Base-by-base conservation (phyloP, 2,113 vertebrate genomes). In the Pedetes capensis region DNA sequence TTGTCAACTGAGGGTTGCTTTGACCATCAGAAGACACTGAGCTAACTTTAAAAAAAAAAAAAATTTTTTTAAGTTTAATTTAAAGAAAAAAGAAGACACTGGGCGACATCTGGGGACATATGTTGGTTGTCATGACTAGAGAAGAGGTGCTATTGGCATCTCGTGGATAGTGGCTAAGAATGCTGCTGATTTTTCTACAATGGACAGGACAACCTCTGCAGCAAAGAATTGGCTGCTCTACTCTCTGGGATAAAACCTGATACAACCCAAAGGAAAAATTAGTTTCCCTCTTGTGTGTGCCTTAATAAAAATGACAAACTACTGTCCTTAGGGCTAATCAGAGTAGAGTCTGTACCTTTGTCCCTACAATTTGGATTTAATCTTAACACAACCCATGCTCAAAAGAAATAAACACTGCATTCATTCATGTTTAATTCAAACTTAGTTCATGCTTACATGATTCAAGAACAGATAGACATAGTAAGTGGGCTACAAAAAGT, bases 241-340 rank as follows among this genome's bases (percentile, higher is more conserved):
- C 47, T 12, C 37, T 17, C 55, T 64, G 8, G 51, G 57, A 64
- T 34, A 88, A 53, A 93, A 85, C 5, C 23, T 61, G 47, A 80
- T 42, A 69, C 29, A 79, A 51, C 71, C 51, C 2, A 12, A 63
- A 85, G 25, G 49, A 66, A 64, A 93, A 6, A 53, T 53, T 27
- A 87, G 53, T 44, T 74, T 87, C 29, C 37, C 34, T 34, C 76
- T 79, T 89, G 5, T 44, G 47, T 84, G 2, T 81, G 37, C 59
- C 55, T 88, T 80, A 78, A 83, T 59, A 80, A 96, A 96, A 96
- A 84, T 42, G 74, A 44, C 13, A 84, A 92, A n/a, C 75, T 2
- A 51, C 20, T 80, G 69, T 79, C 84, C 74, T 71, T 8, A 47
- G 25, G 7, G 16, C 74, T 51, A 64, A 92, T 75, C 39, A 14